A percentile compares a stretch with the other conserved stretches of the same genome.
These are phyloP conservation scores for Lampris incognitus DNA, from an alignment of 2,113 vertebrate species.

Conservation along the genomic window DNA sequence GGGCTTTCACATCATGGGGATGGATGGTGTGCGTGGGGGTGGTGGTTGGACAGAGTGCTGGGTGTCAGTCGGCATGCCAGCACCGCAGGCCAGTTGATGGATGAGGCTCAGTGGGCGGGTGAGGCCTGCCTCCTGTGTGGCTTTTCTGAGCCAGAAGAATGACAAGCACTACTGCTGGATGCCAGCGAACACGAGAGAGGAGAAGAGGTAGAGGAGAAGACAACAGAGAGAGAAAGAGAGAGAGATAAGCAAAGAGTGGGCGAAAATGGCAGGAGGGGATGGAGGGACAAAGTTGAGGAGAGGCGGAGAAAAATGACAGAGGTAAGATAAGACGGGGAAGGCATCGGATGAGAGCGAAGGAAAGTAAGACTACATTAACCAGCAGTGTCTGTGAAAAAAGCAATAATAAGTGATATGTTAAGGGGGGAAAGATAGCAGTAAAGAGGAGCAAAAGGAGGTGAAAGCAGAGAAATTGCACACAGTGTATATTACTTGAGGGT, in stretches of 20 bases:
- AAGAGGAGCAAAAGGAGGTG: slow-evolving; percentile 42
- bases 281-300: slow-evolving; percentile 44
- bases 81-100: slow-evolving; percentile 60
- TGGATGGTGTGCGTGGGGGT: too few relatives aligned
- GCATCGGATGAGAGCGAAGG: background rate
- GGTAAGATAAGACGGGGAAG: slow-evolving; percentile 1
- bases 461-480: slow-evolving; percentile 11
- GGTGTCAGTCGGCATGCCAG: slow-evolving; percentile 49
- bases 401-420: slow-evolving; percentile 43
- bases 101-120: slow-evolving; percentile 40
- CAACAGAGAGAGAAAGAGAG: slow-evolving; percentile 31
- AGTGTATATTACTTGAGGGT: slow-evolving; percentile 20
- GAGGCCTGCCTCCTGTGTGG: slow-evolving; percentile 55
- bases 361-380: slow-evolving; percentile 29
- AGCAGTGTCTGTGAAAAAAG: slow-evolving; percentile 43
- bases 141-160: slow-evolving; percentile 43
- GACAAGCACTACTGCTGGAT: slow-evolving; percentile 57
- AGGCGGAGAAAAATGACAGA: slow-evolving; percentile 60
- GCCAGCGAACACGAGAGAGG: slow-evolving; percentile 49
- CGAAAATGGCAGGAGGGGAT: slow-evolving; percentile 8
- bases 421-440: slow-evolving; percentile 36
- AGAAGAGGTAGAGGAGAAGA: slow-evolving; percentile 20
- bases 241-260: slow-evolving; percentile 9
- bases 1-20: slow-evolving; percentile 48
- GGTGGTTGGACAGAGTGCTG: slow-evolving; percentile 18